These are phyloP conservation scores for silkworm (Bombyx mori) DNA, from an alignment of 1,140 invertebrate species.

Conservation along the genomic window ASM3026992v2 NC_085115.1:6848001-6848500, in stretches of 20 bases:
- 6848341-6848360: constrained; percentile 2
- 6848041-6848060: too few species aligned
- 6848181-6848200: constrained; percentile 36
- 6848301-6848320: constrained; percentile 27
- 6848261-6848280: constrained; percentile 41
- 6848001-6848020: too few species aligned
- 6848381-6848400: too few species aligned
- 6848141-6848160: constrained; percentile 23
- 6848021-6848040: too few species aligned
- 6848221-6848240: constrained; percentile 47
- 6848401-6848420: too few species aligned
- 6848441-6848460: too few species aligned
- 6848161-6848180: constrained; percentile 54
- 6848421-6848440: too few species aligned
- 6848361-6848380: too few species aligned
- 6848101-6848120: constrained; percentile 10
- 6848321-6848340: neutral
- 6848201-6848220: constrained; percentile 51
- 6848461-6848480: too few species aligned
- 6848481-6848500: too few species aligned
- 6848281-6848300: constrained; percentile 31
- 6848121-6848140: constrained; percentile 23
- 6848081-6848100: too few species aligned
- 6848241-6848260: constrained; percentile 37
- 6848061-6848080: too few species aligned